Conservation (phyloP, 2,113 vertebrate species). For the Thalassarche chlororhynchos region DNA sequence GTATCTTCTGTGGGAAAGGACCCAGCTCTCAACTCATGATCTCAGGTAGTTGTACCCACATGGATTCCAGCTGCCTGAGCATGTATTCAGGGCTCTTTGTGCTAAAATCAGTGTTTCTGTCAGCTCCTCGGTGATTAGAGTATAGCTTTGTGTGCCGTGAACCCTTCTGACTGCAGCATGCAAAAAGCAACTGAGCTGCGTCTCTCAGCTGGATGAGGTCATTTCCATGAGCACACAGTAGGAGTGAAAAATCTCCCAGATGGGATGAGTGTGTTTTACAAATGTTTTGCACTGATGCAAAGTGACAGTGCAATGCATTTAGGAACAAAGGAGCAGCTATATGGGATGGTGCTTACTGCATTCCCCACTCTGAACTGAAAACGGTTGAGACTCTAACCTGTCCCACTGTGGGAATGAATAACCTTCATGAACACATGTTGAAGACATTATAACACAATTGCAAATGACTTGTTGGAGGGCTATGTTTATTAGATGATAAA, state of each 20-base stretch:
- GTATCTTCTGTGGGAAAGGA: background rate
- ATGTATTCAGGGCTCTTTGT: background rate
- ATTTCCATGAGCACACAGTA: background rate
- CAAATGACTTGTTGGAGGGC: background rate
- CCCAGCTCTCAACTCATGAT: background rate
- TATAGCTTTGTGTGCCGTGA: background rate
- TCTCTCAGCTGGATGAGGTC: background rate
- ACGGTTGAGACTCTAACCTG: background rate
- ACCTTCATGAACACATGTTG: background rate
- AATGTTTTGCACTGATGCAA: background rate
- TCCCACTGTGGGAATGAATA: background rate
- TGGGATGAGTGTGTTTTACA: background rate
- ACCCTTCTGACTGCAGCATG: background rate
- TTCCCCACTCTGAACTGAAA: background rate
- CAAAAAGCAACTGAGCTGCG: background rate
- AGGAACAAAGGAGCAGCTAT: background rate
- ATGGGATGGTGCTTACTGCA: background rate
- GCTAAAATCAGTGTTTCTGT: background rate
- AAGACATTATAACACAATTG: background rate
- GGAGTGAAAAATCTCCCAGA: background rate
- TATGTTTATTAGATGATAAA: background rate
- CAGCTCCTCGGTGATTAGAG: background rate
- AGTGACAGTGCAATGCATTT: background rate
- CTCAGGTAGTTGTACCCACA: background rate
- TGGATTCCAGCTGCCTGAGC: background rate